A percentile compares a stretch with the other conserved stretches of the same genome.
phyloP scores from a whole-genome alignment of 1,140 invertebrate genomes.

The Drosophila littoralis region DNA sequence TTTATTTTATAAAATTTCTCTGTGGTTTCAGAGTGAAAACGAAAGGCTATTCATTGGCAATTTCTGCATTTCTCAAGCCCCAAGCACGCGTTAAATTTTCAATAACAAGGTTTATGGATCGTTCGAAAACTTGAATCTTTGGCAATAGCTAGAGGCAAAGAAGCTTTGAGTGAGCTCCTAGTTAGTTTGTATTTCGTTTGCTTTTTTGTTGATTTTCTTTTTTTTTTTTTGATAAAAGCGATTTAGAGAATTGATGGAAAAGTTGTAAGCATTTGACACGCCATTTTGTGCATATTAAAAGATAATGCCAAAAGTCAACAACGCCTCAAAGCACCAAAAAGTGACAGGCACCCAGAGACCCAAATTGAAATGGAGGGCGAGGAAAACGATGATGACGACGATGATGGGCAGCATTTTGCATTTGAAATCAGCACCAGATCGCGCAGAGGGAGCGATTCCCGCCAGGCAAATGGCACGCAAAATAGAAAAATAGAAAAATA shows the following conservation, averaged over 20 bases:
- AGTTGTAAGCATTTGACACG: slow-evolving; percentile 75
- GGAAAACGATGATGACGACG: neutral
- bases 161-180: neutral
- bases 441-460: slow-evolving; percentile 2
- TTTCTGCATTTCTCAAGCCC: slow-evolving; percentile 3
- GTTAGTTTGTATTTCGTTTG: slow-evolving; percentile 22
- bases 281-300: slow-evolving; percentile 77
- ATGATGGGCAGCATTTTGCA: slow-evolving; percentile 51
- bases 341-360: slow-evolving; percentile 16
- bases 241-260: slow-evolving; percentile 71
- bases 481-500: slow-evolving; percentile 31
- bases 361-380: slow-evolving; percentile 13
- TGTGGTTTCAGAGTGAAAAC: neutral
- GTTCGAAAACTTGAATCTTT: slow-evolving; percentile 14
- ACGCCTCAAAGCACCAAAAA: slow-evolving; percentile 37
- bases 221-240: slow-evolving; percentile 15
- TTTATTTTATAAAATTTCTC: neutral
- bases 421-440: slow-evolving; percentile 45
- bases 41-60: slow-evolving; percentile 1
- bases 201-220: neutral
- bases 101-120: slow-evolving; percentile 2
- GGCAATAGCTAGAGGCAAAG: slow-evolving; percentile 23
- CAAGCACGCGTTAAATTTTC: slow-evolving; percentile 19
- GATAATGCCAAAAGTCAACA: slow-evolving; percentile 77
- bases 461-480: slow-evolving; percentile 61